Percentiles rank a stretch among this genome's conserved stretches.
Evolutionary conservation across 2,113 vertebrate genomes (phyloP).

Genomic region (Podilymbus podiceps): DNA sequence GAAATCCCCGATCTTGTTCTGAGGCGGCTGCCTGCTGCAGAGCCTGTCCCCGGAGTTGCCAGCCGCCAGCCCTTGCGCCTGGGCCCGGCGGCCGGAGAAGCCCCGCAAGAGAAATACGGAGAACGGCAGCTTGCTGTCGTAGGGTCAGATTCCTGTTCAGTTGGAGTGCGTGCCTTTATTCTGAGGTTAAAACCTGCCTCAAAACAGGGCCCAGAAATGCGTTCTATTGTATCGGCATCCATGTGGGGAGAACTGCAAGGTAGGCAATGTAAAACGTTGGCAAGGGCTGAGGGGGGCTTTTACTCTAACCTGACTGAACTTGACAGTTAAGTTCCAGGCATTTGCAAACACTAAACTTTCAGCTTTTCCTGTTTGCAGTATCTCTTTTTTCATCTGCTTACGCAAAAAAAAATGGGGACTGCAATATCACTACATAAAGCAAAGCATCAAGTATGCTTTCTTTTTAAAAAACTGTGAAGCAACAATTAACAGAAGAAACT

Average conservation of each 20-base stretch:
- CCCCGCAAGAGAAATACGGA: neutral
- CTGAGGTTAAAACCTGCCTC: neutral
- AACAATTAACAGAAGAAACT: neutral
- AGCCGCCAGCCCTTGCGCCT: fast-evolving
- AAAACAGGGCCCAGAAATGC: neutral
- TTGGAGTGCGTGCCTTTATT: neutral
- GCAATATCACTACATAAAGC: neutral
- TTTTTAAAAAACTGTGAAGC: neutral
- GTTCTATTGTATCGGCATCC: neutral
- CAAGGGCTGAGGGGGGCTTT: neutral
- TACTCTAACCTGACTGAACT: neutral
- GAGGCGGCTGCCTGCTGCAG: neutral
- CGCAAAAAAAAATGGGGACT: neutral
- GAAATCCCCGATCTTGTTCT: neutral
- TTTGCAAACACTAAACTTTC: neutral
- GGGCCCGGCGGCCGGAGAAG: neutral
- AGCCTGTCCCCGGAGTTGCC: neutral
- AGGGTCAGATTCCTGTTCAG: neutral
- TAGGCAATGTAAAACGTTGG: fast-evolving
- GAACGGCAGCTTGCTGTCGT: neutral
- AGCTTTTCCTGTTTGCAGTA: neutral
- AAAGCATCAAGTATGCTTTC: neutral
- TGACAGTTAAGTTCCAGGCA: neutral
- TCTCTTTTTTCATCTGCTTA: neutral
- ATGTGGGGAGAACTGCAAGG: neutral